Percentiles rank a stretch among this genome's conserved stretches.
Conservation (phyloP, 2,888 invertebrate species). For the Abscondita cerata region DNA sequence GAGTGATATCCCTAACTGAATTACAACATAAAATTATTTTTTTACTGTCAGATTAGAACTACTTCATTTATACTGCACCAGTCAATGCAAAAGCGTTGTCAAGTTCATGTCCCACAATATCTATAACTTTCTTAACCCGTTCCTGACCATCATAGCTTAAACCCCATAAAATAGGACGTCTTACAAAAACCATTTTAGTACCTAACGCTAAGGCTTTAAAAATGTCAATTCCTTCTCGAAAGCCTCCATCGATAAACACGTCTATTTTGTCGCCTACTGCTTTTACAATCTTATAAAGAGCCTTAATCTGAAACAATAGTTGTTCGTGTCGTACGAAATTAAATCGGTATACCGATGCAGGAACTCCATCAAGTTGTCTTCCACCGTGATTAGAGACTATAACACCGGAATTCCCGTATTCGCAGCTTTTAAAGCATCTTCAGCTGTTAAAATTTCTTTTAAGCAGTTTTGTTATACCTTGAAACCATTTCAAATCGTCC, state of each 20-base stretch:
- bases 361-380: conserved; percentile 85
- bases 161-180: conserved; percentile 88
- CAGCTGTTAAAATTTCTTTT: conserved; percentile 85
- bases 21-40: conserved; percentile 69
- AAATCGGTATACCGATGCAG: conserved; percentile 70
- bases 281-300: conserved; percentile 77
- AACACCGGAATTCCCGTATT: conserved; percentile 79
- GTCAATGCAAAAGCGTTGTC: conserved; percentile 77
- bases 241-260: conserved; percentile 88
- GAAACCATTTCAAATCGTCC: conserved; percentile 88
- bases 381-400: conserved; percentile 96
- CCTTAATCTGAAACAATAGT: conserved; percentile 72
- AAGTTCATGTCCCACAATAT: conserved; percentile 77
- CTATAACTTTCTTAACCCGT: conserved; percentile 77
- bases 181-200: conserved; percentile 88
- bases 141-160: conserved; percentile 77
- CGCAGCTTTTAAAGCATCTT: conserved; percentile 81
- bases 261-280: conserved; percentile 76
- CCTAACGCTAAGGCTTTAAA: conserved; percentile 91
- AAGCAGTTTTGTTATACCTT: conserved; percentile 78
- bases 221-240: conserved; percentile 84
- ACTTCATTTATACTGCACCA: conserved; percentile 62
- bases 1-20: conserved; percentile 66
- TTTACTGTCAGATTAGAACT: conserved; percentile 30
- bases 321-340: not conserved